Conservation (phyloP, 2,113 vertebrate species). For the Semnopithecus entellus region DNA sequence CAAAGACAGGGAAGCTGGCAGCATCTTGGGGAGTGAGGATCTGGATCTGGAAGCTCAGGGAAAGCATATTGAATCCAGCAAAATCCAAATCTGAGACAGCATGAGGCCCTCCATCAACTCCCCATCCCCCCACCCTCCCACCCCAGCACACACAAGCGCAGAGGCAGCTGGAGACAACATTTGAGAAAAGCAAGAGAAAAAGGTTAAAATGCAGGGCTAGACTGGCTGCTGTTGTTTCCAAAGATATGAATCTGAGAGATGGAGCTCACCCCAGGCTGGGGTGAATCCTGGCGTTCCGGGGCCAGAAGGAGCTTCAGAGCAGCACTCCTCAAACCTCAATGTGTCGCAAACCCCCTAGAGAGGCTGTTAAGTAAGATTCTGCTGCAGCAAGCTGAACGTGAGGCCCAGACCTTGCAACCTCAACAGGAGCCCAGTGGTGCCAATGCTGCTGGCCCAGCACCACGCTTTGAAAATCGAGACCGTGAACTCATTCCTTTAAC, state of each 20-base stretch:
- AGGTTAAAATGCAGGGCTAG: background rate
- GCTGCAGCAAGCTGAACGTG: fast-evolving
- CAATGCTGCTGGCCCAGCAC: fast-evolving
- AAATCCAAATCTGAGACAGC: no score
- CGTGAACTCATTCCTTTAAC: background rate
- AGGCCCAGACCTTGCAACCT: fast-evolving
- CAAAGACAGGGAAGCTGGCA: background rate
- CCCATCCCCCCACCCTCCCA: no score
- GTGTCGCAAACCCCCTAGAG: fast-evolving
- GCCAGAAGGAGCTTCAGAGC: background rate
- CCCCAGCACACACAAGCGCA: fast-evolving
- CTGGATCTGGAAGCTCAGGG: background rate
- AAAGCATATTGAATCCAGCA: fast-evolving
- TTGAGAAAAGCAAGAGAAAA: background rate
- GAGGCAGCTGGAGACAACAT: background rate
- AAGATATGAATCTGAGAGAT: background rate
- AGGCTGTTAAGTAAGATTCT: background rate
- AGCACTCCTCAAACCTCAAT: fast-evolving
- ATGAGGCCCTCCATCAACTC: no score
- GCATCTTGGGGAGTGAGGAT: no score
- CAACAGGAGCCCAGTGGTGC: fast-evolving
- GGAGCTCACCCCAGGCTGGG: background rate
- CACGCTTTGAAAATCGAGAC: background rate
- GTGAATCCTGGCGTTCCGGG: no score
- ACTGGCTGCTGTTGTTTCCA: no score